Evolutionary conservation across 53 echinoderm and acorn worm genomes (phyloP).

Genomic region (Pentamera pediparva): DNA sequence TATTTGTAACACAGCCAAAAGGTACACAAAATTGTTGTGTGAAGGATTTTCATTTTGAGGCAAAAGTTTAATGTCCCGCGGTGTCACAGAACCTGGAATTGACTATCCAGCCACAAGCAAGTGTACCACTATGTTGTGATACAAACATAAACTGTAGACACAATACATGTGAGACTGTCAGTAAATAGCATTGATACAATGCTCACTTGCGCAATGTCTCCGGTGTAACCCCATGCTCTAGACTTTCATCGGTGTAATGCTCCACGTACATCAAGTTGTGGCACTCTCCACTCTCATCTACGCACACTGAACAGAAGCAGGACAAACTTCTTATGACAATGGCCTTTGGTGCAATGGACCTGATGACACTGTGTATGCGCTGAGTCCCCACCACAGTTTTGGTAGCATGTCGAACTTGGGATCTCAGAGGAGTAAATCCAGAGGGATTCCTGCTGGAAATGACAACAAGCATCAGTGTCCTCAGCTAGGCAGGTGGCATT

Average conservation of each 20-base stretch:
- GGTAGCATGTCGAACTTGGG: slow-evolving; percentile 7
- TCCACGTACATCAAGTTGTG: background rate
- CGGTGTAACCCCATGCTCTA: background rate
- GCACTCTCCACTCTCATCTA: slow-evolving; percentile 7
- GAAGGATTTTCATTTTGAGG: too few species aligned
- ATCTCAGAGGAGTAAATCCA: slow-evolving; percentile 27
- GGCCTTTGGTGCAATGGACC: slow-evolving; percentile 31
- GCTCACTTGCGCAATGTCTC: slow-evolving; percentile 6
- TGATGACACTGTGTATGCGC: slow-evolving; percentile 28
- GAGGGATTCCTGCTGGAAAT: slow-evolving; percentile 36
- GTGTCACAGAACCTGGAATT: too few species aligned
- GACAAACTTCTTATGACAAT: slow-evolving; percentile 31
- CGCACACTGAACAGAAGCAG: slow-evolving; percentile 43
- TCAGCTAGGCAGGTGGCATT: slow-evolving; percentile 6
- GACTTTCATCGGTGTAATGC: background rate
- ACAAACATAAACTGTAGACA: too few species aligned
- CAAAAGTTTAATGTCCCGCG: too few species aligned
- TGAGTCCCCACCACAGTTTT: slow-evolving; percentile 45
- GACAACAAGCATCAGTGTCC: background rate
- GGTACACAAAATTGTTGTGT: too few species aligned
- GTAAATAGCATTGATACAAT: too few species aligned
- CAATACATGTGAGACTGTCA: too few species aligned
- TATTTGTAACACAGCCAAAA: too few species aligned
- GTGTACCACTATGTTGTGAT: too few species aligned
- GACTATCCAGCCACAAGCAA: too few species aligned